phyloP scores from a whole-genome alignment of 2,113 vertebrate genomes.

The Lasiurus borealis region DNA sequence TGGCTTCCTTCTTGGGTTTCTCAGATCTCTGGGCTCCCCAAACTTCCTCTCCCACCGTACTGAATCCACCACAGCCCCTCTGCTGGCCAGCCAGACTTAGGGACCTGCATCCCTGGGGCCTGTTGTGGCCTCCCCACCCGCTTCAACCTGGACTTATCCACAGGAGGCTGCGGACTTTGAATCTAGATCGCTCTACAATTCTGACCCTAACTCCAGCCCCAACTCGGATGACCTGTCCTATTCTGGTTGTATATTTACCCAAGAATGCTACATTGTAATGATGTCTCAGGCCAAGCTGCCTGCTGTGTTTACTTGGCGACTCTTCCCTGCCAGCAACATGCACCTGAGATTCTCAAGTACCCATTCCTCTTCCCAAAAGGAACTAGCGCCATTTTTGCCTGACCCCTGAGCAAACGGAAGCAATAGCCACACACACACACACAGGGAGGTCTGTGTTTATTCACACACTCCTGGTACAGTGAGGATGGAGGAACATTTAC shows the following conservation, averaged over 20 bases:
- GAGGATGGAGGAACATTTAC: conserved; percentile 78
- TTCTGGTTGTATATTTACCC: background rate
- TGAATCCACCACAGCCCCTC: background rate
- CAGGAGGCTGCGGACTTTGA: conserved; percentile 28
- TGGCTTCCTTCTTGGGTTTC: conserved; percentile 34
- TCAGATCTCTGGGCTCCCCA: background rate
- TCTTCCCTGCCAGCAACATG: background rate
- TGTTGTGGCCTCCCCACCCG: background rate
- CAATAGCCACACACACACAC: conserved; percentile 57
- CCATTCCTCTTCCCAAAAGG: background rate
- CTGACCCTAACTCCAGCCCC: conserved; percentile 18
- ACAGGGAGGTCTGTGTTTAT: conserved; percentile 83
- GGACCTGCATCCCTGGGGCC: background rate
- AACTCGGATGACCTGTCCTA: background rate
- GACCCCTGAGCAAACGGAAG: conserved; percentile 61
- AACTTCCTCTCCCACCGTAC: background rate
- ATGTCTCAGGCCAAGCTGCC: background rate
- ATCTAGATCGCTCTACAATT: conserved; percentile 42
- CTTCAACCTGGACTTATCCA: background rate
- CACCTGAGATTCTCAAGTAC: conserved; percentile 17
- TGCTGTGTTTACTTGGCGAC: background rate
- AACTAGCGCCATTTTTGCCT: conserved; percentile 17
- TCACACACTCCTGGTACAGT: conserved; percentile 83
- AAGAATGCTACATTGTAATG: background rate
- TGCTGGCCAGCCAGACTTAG: background rate